Evolutionary conservation across 1,140 invertebrate species (phyloP), one percentile per base, ranked within the genome.

Genomic region (Leptinotarsa defecta): DNA sequence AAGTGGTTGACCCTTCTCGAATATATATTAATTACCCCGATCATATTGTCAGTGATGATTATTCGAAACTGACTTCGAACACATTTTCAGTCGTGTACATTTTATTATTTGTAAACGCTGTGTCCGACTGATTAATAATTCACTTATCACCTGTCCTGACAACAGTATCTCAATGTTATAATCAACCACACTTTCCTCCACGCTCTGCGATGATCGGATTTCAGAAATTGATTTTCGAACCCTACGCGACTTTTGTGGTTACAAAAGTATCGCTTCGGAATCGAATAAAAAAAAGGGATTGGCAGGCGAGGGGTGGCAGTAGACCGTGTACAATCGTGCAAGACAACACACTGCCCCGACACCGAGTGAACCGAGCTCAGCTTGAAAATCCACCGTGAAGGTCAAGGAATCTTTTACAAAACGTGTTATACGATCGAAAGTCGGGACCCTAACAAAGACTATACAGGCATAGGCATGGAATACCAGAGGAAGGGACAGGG

Each of bases 401-500:
- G 68, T 70, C 48, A 52, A 70, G n/a, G 48, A 49, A 70, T 70
- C 68, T 52, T 52, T 70, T 70, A 70, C 68, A 70, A 70, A 70
- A 70, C 68, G 48, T 52, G 68, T 70, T 70, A 49, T 52, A 70
- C 48, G 43, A 70, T 22, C 68, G 17, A 70, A 49, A 22, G 43
- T 22, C 20, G 43, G 68, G 68, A 22, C 68, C 48, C 11, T 52
- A 57, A 57, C 52, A 57, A 57, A 57, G 52, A 57, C 52, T 13
- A 19, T n/a, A 57, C 52, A 57, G 52, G n/a, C 52, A 57, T 19
- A 17, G 52, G 52, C 52, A 57, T 57, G 52, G 52, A 17, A 57
- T 57, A 57, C 52, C 15, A 19, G n/a, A n/a, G 52, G 13, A 57
- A 57, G 4, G 52, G 52, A 19, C 52, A 57, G 52, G 17, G 52